Evolutionary conservation across 2,888 invertebrate species (phyloP).

Genomic region (Calameuta filiformis): DNA sequence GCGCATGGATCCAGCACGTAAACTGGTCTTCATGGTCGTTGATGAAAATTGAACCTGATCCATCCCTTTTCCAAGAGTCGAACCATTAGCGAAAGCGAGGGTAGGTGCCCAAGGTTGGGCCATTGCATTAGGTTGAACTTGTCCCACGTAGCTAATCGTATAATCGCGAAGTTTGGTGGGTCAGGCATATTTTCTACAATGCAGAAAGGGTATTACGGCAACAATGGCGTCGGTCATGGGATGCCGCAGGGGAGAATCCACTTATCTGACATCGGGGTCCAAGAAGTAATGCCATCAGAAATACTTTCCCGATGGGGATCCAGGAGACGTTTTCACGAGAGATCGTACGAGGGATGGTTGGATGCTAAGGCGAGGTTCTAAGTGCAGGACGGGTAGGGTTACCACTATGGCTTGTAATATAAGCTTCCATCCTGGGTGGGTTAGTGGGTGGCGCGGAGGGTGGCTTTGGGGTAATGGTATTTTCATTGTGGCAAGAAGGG

Average conservation of each 20-base stretch:
- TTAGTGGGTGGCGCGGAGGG: conserved; percentile 21
- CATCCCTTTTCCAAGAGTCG: too few relatives aligned
- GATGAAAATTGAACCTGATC: too few relatives aligned
- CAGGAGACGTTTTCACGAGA: conserved; percentile 22
- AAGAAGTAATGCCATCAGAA: conserved; percentile 45
- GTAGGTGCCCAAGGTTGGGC: too few relatives aligned
- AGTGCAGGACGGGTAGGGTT: conserved; percentile 57
- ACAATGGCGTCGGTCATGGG: not conserved
- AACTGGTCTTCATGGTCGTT: too few relatives aligned
- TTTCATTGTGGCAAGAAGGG: conserved; percentile 28
- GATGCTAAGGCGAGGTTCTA: conserved; percentile 35
- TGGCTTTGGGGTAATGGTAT: conserved; percentile 38
- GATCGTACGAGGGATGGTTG: conserved; percentile 22
- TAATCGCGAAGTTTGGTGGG: too few relatives aligned
- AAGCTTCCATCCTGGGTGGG: conserved; percentile 36
- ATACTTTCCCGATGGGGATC: conserved; percentile 45
- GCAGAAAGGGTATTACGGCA: too few relatives aligned
- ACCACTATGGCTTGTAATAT: conserved; percentile 58
- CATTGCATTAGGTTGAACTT: too few relatives aligned
- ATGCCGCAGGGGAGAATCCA: not conserved
- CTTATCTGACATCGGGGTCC: not conserved
- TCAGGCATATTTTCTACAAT: too few relatives aligned
- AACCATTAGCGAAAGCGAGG: too few relatives aligned
- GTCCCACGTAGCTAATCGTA: too few relatives aligned
- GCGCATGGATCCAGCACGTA: too few relatives aligned